Conservation (phyloP, 1,140 invertebrate genomes). For the Chelonus insularis region DNA sequence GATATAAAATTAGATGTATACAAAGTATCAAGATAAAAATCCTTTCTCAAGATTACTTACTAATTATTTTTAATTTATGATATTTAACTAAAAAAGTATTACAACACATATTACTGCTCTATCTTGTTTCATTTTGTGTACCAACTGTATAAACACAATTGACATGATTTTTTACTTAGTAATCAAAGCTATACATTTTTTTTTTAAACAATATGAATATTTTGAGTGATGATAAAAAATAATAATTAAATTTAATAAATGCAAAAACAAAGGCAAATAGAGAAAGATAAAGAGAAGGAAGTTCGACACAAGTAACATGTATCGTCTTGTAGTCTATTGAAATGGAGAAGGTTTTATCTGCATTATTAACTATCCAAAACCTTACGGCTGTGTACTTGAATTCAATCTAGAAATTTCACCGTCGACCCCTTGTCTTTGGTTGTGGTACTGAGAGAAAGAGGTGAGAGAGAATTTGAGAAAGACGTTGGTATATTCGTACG, state of each 20-base stretch:
- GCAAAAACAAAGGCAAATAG: not conserved
- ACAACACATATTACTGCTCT: not conserved
- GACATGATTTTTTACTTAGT: not conserved
- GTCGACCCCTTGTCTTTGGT: constrained; percentile 37
- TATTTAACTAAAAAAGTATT: constrained; percentile 2
- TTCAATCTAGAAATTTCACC: constrained; percentile 49
- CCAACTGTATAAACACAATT: constrained; percentile 1
- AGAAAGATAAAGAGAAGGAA: too few relatives aligned
- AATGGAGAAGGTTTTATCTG: constrained; percentile 39
- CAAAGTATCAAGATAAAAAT: too few relatives aligned
- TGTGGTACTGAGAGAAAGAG: not conserved
- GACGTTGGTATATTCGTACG: constrained; percentile 16
- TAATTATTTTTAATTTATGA: too few relatives aligned
- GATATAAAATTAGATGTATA: too few relatives aligned
- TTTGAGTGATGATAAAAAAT: not conserved
- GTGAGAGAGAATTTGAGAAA: not conserved
- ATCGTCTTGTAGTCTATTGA: constrained; percentile 32
- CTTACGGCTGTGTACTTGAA: constrained; percentile 54
- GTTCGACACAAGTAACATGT: too few relatives aligned
- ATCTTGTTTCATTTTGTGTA: not conserved
- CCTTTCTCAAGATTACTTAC: too few relatives aligned
- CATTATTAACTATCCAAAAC: constrained; percentile 54
- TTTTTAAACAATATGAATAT: not conserved
- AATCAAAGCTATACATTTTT: too few relatives aligned
- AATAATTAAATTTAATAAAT: not conserved